phyloP scores from a whole-genome alignment of 1,140 invertebrate genomes.

The Tachypleus tridentatus region DNA sequence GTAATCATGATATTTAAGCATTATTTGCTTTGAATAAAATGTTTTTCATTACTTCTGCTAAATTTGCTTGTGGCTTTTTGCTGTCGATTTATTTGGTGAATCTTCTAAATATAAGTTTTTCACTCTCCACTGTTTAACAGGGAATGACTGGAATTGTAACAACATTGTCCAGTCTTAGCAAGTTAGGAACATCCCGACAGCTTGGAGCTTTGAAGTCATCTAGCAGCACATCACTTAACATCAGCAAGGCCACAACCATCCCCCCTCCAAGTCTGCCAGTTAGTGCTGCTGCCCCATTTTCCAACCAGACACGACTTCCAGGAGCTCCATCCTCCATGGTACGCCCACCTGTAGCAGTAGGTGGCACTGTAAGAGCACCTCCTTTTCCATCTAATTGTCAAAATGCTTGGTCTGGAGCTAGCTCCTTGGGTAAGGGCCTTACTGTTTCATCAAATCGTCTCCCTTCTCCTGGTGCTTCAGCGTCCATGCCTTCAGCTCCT shows the following conservation, averaged over 20 bases:
- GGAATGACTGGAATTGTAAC: neutral
- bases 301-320: constrained; percentile 14
- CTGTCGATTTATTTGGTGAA: too few relatives aligned
- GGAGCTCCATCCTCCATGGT: constrained; percentile 13
- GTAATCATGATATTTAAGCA: too few relatives aligned
- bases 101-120: too few relatives aligned
- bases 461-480: constrained; percentile 5
- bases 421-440: constrained; percentile 6
- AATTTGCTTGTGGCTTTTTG: too few relatives aligned
- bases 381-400: constrained; percentile 17
- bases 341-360: constrained; percentile 6
- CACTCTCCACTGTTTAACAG: too few relatives aligned
- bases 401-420: constrained; percentile 17
- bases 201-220: constrained; percentile 11
- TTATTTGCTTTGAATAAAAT: too few relatives aligned
- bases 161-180: constrained; percentile 8
- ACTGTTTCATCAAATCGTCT: constrained; percentile 8
- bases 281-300: constrained; percentile 21
- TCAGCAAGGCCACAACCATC: constrained; percentile 15
- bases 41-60: too few relatives aligned
- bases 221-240: constrained; percentile 10
- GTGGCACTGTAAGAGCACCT: neutral
- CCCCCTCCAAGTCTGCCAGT: constrained; percentile 20
- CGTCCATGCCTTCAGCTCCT: constrained; percentile 1
- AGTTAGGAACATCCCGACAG: constrained; percentile 2